Evolutionary conservation across 2,888 invertebrate genomes (phyloP).

Genomic region (Callinectes sapidus): DNA sequence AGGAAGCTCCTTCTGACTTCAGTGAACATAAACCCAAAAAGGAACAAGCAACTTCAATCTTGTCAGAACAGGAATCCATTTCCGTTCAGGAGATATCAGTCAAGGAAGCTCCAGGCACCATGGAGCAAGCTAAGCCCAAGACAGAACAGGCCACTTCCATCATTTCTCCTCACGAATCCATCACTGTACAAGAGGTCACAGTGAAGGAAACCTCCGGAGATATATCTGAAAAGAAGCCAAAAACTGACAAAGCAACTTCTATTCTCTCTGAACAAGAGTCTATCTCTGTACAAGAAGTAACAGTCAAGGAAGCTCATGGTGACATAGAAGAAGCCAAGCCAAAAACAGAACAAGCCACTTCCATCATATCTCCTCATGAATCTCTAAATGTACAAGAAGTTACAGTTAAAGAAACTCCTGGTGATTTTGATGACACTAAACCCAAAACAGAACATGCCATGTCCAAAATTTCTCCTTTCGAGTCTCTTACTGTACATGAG

Average conservation of each 20-base stretch:
- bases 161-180: slow-evolving; percentile 62
- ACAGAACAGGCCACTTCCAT: slow-evolving; percentile 47
- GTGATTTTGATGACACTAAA: slow-evolving; percentile 74
- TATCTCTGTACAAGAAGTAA: slow-evolving; percentile 74
- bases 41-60: slow-evolving; percentile 68
- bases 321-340: slow-evolving; percentile 73
- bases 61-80: slow-evolving; percentile 72
- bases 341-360: slow-evolving; percentile 74
- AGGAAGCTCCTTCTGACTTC: slow-evolving; percentile 41
- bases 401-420: slow-evolving; percentile 54
- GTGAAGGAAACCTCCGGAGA: slow-evolving; percentile 74
- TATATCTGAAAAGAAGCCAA: slow-evolving; percentile 73
- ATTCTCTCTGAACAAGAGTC: slow-evolving; percentile 49
- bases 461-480: slow-evolving; percentile 27
- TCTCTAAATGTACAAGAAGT: slow-evolving; percentile 53
- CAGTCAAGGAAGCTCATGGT: slow-evolving; percentile 74
- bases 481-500: slow-evolving; percentile 39
- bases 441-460: slow-evolving; percentile 61
- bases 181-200: slow-evolving; percentile 75
- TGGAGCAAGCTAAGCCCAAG: slow-evolving; percentile 47
- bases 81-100: slow-evolving; percentile 71
- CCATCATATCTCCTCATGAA: slow-evolving; percentile 68
- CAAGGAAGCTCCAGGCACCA: slow-evolving; percentile 46
- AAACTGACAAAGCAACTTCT: slow-evolving; percentile 57
- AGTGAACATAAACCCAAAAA: slow-evolving; percentile 66